phyloP scores from a whole-genome alignment of 2,113 vertebrate genomes.

The Paradisaea rubra region DNA sequence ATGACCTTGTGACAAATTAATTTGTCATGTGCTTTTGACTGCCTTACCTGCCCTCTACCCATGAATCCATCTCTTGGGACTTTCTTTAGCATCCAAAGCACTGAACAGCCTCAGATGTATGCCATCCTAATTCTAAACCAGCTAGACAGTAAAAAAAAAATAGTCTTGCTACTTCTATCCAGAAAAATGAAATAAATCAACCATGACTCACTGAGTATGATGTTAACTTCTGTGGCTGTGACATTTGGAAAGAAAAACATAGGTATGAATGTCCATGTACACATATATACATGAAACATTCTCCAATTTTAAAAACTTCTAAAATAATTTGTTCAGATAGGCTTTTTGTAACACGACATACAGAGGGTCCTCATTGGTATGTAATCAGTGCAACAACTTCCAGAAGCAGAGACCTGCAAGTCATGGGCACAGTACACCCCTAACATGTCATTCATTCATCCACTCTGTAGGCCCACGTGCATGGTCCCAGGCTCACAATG shows the following conservation, averaged over 20 bases:
- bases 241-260: background rate
- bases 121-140: background rate
- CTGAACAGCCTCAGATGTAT: background rate
- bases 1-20: background rate
- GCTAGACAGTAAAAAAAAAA: background rate
- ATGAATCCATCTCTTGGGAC: background rate
- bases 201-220: background rate
- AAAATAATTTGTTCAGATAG: background rate
- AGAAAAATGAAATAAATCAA: background rate
- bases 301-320: background rate
- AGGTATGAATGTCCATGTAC: background rate
- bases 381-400: background rate
- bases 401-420: background rate
- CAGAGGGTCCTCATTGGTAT: too few species aligned
- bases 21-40: background rate
- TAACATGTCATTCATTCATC: background rate
- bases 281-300: background rate
- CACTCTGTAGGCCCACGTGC: rapidly evolving
- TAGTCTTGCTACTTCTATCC: background rate
- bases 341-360: background rate
- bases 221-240: background rate
- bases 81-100: background rate
- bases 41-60: background rate
- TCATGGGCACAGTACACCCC: too few species aligned
- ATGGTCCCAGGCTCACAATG: rapidly evolving